Conservation (phyloP, 2,888 invertebrate species). For the Brenthis daphne region DNA sequence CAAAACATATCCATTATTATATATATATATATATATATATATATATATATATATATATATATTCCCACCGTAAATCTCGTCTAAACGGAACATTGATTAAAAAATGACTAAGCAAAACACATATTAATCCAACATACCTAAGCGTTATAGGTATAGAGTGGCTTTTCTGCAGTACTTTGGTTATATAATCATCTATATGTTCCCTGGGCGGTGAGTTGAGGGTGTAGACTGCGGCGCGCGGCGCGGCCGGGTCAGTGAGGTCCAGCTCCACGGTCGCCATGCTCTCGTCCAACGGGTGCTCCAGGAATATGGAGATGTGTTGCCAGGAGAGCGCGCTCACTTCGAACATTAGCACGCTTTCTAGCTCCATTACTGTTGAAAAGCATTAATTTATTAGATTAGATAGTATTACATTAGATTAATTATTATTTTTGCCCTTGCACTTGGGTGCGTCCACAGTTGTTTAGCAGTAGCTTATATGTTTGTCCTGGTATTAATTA, state of each 20-base stretch:
- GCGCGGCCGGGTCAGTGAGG: constrained; percentile 89
- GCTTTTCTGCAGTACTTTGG: constrained; percentile 89
- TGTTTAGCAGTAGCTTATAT: no score
- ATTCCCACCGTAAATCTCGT: not conserved
- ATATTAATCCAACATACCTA: constrained; percentile 75
- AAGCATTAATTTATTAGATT: not conserved
- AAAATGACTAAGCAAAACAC: no score
- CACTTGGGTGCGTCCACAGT: no score
- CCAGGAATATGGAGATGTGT: constrained; percentile 94
- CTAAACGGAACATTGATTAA: no score
- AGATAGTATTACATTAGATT: not conserved
- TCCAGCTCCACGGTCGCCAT: constrained; percentile 96
- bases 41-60: no score
- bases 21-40: no score
- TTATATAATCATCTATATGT: constrained; percentile 74
- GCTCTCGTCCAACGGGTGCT: constrained; percentile 95
- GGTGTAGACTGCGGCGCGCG: constrained; percentile 89
- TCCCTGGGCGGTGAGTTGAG: constrained; percentile 71
- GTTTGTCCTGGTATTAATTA: no score
- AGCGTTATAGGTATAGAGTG: constrained; percentile 96
- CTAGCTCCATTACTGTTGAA: constrained; percentile 80
- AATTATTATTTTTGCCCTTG: no score
- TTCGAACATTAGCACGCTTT: constrained; percentile 93
- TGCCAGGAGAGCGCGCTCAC: constrained; percentile 94
- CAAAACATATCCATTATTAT: not conserved